Evolutionary conservation across 2,888 invertebrate species (phyloP).

Genomic region (Tipula helvola): DNA sequence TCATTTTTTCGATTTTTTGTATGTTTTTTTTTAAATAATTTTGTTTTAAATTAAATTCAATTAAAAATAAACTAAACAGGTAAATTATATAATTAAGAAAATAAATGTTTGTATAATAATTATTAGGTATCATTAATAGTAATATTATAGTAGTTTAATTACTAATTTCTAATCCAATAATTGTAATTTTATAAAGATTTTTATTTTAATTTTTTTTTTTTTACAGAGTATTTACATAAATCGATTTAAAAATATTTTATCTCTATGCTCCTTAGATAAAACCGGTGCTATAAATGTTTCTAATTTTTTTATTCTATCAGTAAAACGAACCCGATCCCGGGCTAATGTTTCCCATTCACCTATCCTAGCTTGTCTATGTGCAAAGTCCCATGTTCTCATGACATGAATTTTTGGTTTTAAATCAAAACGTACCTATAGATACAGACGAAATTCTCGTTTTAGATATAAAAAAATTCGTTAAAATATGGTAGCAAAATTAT

Average conservation of each 20-base stretch:
- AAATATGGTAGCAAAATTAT: not conserved
- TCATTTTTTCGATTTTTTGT: not conserved
- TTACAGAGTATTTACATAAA: conserved; percentile 6
- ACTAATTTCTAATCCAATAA: not conserved
- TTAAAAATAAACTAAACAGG: not conserved
- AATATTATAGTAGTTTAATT: not conserved
- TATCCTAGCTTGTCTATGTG: conserved; percentile 44
- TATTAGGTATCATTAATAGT: not conserved
- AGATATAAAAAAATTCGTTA: not conserved
- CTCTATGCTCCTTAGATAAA: conserved; percentile 27
- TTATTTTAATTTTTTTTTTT: not conserved
- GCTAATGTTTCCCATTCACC: conserved; percentile 48
- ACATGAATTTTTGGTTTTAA: conserved; percentile 42
- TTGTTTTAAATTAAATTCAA: not conserved
- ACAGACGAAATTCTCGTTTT: conserved; percentile 16
- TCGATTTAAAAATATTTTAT: conserved; percentile 20
- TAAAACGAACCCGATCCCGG: conserved; percentile 36
- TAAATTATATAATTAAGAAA: not conserved
- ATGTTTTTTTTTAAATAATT: not conserved
- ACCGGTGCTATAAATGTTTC: conserved; percentile 24
- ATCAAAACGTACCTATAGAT: conserved; percentile 44
- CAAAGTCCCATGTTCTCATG: conserved; percentile 48
- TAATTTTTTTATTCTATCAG: conserved; percentile 25
- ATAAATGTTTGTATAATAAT: not conserved
- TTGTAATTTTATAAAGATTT: not conserved